phyloP scores from a whole-genome alignment of 2,113 vertebrate genomes.

The Leptosomus discolor region DNA sequence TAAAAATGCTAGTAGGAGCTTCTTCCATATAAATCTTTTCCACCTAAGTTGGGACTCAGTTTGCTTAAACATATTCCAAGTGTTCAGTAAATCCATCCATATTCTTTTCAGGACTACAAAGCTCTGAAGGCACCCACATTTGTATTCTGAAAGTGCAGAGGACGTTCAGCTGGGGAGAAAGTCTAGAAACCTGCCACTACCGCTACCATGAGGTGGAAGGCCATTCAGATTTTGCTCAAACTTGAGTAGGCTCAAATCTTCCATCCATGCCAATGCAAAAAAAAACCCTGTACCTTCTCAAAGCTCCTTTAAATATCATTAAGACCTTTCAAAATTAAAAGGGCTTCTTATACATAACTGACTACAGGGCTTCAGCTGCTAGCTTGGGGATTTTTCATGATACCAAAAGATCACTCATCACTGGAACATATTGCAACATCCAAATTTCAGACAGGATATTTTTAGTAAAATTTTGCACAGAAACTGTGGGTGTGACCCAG shows the following conservation, averaged over 20 bases:
- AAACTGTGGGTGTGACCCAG: background rate
- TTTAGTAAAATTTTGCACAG: background rate
- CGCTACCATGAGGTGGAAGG: background rate
- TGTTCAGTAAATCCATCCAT: background rate
- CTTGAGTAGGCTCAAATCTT: background rate
- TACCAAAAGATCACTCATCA: background rate
- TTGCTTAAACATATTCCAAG: background rate
- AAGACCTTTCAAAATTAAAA: background rate
- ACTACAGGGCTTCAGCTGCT: background rate
- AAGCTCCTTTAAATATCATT: background rate
- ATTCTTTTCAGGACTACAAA: background rate
- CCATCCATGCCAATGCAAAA: background rate
- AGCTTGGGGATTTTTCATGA: background rate
- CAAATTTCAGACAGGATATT: background rate
- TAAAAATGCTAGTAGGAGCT: background rate
- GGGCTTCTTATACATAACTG: background rate
- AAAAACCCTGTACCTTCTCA: background rate
- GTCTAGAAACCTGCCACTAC: background rate
- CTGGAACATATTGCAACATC: background rate
- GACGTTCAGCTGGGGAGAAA: background rate
- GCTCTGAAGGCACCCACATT: background rate
- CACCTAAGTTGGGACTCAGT: background rate
- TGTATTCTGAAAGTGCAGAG: background rate
- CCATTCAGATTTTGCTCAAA: background rate
- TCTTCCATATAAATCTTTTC: background rate